These are phyloP conservation scores for Lutjanus argentimaculatus DNA, from an alignment of 2,797 vertebrate species.

Conservation along the genomic window DNA sequence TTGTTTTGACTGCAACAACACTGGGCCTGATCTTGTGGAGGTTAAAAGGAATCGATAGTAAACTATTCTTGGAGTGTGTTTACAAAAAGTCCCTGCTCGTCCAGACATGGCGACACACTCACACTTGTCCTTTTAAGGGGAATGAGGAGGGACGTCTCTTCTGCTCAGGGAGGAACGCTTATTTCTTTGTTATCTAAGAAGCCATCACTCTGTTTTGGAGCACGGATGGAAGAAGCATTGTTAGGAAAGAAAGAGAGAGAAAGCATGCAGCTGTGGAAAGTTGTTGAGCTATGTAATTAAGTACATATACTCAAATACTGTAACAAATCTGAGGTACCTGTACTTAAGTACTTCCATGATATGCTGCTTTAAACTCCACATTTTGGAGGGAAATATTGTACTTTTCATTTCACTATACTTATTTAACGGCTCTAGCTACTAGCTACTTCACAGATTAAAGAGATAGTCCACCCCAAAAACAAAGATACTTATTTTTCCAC, in stretches of 20 bases:
- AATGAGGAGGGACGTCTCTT: conserved; percentile 35
- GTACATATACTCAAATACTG: not conserved
- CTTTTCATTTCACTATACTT: too few species aligned
- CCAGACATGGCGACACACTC: conserved; percentile 60
- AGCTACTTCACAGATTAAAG: too few species aligned
- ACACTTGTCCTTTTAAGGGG: conserved; percentile 83
- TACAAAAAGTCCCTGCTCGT: conserved; percentile 59
- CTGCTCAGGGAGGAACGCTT: conserved; percentile 21
- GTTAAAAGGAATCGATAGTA: conserved; percentile 65
- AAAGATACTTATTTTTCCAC: too few species aligned
- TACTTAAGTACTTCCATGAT: not conserved
- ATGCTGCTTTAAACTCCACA: too few species aligned
- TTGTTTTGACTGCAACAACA: conserved; percentile 54
- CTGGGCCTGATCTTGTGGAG: conserved; percentile 32
- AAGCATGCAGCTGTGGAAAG: not conserved
- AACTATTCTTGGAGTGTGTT: conserved; percentile 78
- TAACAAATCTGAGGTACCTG: not conserved
- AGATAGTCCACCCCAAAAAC: too few species aligned
- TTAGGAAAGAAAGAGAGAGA: not conserved
- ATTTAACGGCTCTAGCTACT: too few species aligned
- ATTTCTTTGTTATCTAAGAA: conserved; percentile 57
- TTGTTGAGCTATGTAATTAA: not conserved
- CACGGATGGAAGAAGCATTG: conserved; percentile 6
- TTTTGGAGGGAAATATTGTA: too few species aligned
- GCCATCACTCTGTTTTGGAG: conserved; percentile 41